Evolutionary conservation across 2,888 invertebrate genomes (phyloP).

Genomic region (Schrankia costaestrigalis): DNA sequence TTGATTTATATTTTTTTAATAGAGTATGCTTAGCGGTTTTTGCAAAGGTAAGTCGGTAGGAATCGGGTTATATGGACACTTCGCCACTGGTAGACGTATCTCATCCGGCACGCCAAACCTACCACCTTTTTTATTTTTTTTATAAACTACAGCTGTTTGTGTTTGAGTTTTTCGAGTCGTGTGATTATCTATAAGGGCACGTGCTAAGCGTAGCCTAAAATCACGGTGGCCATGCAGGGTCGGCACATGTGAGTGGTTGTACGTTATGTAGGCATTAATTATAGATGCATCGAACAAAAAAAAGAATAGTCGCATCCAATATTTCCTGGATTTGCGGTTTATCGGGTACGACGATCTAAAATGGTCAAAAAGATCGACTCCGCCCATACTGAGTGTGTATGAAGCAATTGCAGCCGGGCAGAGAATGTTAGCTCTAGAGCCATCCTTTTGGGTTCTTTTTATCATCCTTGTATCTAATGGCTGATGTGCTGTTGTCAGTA

Average conservation of each 20-base stretch:
- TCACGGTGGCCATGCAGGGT: constrained; percentile 10
- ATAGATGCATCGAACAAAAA: constrained; percentile 24
- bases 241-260: no score
- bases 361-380: constrained; percentile 34
- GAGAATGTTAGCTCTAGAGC: constrained; percentile 32
- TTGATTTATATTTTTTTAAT: no score
- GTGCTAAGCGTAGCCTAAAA: constrained; percentile 13
- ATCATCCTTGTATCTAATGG: constrained; percentile 22
- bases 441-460: constrained; percentile 41
- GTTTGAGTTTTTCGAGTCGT: constrained; percentile 3
- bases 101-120: constrained; percentile 7
- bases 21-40: no score
- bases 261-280: constrained; percentile 11
- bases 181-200: constrained; percentile 11
- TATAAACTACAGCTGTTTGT: no score
- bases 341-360: constrained; percentile 3
- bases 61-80: no score
- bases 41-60: no score
- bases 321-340: constrained; percentile 1
- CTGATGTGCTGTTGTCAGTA: constrained; percentile 31
- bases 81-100: no score
- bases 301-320: constrained; percentile 6
- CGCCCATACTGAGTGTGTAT: constrained; percentile 40
- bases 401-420: constrained; percentile 37
- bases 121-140: constrained; percentile 5